These are phyloP conservation scores for Molossus alvarezi DNA, from an alignment of 2,797 vertebrate genomes.

Conservation along the genomic window DNA sequence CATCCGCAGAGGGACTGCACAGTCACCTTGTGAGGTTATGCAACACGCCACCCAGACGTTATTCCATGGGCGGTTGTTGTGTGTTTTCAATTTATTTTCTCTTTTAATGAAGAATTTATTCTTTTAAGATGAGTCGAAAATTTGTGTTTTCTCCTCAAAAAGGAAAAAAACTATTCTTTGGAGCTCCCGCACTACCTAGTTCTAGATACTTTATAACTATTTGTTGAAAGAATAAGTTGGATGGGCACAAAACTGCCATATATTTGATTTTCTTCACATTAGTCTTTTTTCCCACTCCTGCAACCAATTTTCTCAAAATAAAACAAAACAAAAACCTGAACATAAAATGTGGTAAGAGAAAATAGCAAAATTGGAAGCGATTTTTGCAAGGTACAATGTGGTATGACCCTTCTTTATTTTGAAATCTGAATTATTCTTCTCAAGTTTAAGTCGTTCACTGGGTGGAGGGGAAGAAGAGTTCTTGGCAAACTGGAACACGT, in stretches of 20 bases:
- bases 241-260: background rate
- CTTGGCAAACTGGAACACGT: background rate
- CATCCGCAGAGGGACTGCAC: too few relatives aligned
- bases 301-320: background rate
- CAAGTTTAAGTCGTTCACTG: background rate
- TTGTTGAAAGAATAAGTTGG: constrained; percentile 36
- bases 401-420: background rate
- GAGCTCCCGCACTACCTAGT: background rate
- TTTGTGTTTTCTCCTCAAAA: background rate
- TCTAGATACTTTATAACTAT: background rate
- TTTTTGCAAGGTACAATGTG: background rate
- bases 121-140: constrained; percentile 29
- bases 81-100: background rate
- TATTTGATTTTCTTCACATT: constrained; percentile 3
- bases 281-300: background rate
- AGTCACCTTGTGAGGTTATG: accelerated
- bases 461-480: background rate
- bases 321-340: background rate
- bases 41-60: background rate
- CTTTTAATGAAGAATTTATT: constrained; percentile 1
- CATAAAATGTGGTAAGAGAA: background rate
- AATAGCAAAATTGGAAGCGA: constrained; percentile 25
- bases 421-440: constrained; percentile 32
- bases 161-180: background rate
- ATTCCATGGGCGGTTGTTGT: background rate